These are phyloP conservation scores for Oncopodura yosiiana DNA, from an alignment of 1,140 invertebrate species.

Conservation along the genomic window DNA sequence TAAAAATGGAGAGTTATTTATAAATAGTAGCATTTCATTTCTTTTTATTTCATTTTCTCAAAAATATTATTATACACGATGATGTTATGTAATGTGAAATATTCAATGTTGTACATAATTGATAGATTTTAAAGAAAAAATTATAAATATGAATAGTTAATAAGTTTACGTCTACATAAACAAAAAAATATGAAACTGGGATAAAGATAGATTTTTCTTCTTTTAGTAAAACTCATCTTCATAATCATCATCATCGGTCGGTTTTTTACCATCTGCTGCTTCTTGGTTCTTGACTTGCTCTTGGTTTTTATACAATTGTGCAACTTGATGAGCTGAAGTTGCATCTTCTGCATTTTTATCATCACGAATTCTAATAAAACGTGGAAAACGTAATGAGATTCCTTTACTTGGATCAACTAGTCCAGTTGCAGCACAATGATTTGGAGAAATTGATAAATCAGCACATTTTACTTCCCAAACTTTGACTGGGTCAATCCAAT, in stretches of 20 bases:
- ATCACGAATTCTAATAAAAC: conserved; percentile 82
- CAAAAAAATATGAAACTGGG: no score
- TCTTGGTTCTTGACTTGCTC: conserved; percentile 80
- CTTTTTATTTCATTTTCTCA: no score
- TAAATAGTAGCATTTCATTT: no score
- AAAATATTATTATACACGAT: no score
- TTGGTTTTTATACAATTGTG: conserved; percentile 74
- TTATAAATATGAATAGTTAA: no score
- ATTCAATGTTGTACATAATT: no score
- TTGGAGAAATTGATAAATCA: conserved; percentile 91
- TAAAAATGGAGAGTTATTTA: no score
- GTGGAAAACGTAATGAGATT: conserved; percentile 90
- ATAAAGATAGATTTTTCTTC: background rate
- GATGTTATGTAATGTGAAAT: no score
- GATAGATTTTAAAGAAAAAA: no score
- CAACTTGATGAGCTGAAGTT: conserved; percentile 75
- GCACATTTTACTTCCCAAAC: conserved; percentile 99
- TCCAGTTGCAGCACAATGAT: conserved; percentile 80
- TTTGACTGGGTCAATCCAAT: conserved; percentile 85
- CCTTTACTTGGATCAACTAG: conserved; percentile 82
- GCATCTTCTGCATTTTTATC: conserved; percentile 91
- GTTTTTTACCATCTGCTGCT: conserved; percentile 36
- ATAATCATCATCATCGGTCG: conserved; percentile 49
- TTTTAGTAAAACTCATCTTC: conserved; percentile 53
- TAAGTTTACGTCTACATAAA: no score